Conservation (phyloP, 2,113 vertebrate genomes). For the Hassar affinis region DNA sequence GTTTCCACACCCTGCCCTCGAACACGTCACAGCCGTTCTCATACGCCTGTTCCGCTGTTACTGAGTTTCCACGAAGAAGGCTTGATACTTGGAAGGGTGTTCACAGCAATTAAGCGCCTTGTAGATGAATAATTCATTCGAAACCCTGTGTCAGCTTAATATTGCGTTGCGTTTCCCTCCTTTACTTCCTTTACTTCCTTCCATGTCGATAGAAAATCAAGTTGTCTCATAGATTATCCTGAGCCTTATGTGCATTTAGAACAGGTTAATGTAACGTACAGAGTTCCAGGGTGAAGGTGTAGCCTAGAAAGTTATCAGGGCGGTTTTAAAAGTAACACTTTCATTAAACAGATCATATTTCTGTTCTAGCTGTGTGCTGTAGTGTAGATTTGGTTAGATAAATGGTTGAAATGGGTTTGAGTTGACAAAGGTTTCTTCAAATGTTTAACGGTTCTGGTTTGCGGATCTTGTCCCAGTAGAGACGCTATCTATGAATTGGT, state of each 20-base stretch:
- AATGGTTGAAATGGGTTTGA: not conserved
- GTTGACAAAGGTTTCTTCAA: not conserved
- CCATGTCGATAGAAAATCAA: not conserved
- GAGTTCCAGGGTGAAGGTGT: no score
- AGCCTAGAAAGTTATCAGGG: no score
- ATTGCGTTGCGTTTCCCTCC: not conserved
- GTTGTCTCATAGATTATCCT: not conserved
- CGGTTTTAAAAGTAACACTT: not conserved
- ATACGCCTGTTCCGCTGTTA: not conserved
- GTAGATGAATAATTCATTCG: conserved; percentile 2
- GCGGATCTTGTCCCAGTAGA: not conserved
- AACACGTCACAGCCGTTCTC: conserved; percentile 7
- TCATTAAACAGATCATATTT: not conserved
- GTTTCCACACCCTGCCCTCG: not conserved
- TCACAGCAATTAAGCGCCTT: not conserved
- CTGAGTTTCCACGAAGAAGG: not conserved
- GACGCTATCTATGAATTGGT: not conserved
- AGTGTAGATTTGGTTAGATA: not conserved
- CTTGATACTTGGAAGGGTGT: not conserved
- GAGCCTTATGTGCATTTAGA: not conserved
- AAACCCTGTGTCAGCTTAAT: not conserved
- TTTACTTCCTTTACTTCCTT: no score
- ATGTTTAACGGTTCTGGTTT: not conserved
- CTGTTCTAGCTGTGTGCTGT: not conserved
- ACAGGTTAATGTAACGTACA: not conserved